A percentile compares a stretch with the other conserved stretches of the same genome.
Conservation (phyloP, 2,113 vertebrate species). For the Dipodomys stephensi region DNA sequence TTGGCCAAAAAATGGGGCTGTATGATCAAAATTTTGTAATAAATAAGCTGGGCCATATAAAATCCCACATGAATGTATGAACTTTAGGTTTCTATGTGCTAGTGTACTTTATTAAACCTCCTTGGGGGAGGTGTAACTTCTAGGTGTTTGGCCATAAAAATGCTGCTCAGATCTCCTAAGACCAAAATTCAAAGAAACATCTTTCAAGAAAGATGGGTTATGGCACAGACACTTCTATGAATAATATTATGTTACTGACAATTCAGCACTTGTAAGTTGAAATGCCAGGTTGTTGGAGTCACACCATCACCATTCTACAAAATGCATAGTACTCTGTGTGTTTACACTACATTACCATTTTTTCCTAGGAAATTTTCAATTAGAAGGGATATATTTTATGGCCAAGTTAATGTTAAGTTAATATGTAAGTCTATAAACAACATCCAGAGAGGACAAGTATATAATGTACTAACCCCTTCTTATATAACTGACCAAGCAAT, state of each 20-base stretch:
- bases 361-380: neutral
- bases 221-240: neutral
- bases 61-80: neutral
- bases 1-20: neutral
- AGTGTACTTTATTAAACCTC: neutral
- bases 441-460: neutral
- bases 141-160: neutral
- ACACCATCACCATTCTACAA: neutral
- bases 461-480: neutral
- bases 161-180: neutral
- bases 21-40: neutral
- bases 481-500: constrained; percentile 42
- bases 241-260: neutral
- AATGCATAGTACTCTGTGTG: neutral
- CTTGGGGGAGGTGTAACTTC: neutral
- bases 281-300: neutral
- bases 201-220: neutral
- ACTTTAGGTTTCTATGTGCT: neutral
- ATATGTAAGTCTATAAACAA: constrained; percentile 17
- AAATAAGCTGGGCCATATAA: neutral
- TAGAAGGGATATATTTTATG: neutral
- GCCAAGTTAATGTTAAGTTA: constrained; percentile 33
- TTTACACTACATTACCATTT: neutral
- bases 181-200: neutral
- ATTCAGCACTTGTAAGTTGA: neutral